These are phyloP conservation scores for Epiblema foenella DNA, from an alignment of 2,888 invertebrate genomes.

Conservation along the genomic window DNA sequence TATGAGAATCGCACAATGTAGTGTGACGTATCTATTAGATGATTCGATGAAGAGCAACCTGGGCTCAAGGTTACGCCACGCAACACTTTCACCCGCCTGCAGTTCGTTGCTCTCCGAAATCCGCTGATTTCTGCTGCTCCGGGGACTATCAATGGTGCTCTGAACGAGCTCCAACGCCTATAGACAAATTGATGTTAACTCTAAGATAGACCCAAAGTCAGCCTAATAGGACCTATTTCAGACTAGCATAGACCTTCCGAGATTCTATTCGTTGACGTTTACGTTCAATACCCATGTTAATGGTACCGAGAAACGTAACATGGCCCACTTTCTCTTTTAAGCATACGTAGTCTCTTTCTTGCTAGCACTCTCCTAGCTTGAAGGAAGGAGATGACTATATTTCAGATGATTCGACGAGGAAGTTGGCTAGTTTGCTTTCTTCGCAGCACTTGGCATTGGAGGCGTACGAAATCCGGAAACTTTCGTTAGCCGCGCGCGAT, in stretches of 20 bases:
- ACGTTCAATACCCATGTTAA: conserved; percentile 83
- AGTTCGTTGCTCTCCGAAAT: conserved; percentile 84
- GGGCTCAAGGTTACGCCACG: conserved; percentile 82
- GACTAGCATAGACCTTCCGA: conserved; percentile 50
- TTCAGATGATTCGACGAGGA: conserved; percentile 64
- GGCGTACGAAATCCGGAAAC: conserved; percentile 82
- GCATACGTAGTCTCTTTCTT: conserved; percentile 75
- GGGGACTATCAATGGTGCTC: conserved; percentile 59
- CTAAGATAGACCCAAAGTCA: conserved; percentile 47
- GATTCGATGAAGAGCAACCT: conserved; percentile 70
- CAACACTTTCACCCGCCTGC: conserved; percentile 75
- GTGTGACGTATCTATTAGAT: conserved; percentile 76
- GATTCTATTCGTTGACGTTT: conserved; percentile 75
- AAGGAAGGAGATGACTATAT: conserved; percentile 71
- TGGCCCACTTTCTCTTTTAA: conserved; percentile 85
- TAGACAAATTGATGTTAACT: conserved; percentile 48
- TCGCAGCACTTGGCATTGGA: conserved; percentile 83
- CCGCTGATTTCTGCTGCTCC: conserved; percentile 53
- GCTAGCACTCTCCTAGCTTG: conserved; percentile 54
- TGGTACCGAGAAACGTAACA: conserved; percentile 82
- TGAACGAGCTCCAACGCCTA: conserved; percentile 55
- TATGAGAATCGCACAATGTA: conserved; percentile 50
- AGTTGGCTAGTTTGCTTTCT: conserved; percentile 81
- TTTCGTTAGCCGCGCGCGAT: conserved; percentile 75
- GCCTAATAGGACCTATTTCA: conserved; percentile 47